Percentiles rank a stretch among this genome's conserved stretches.
Evolutionary conservation across 2,797 vertebrate species (phyloP).

Genomic region (Chrosomus eos): DNA sequence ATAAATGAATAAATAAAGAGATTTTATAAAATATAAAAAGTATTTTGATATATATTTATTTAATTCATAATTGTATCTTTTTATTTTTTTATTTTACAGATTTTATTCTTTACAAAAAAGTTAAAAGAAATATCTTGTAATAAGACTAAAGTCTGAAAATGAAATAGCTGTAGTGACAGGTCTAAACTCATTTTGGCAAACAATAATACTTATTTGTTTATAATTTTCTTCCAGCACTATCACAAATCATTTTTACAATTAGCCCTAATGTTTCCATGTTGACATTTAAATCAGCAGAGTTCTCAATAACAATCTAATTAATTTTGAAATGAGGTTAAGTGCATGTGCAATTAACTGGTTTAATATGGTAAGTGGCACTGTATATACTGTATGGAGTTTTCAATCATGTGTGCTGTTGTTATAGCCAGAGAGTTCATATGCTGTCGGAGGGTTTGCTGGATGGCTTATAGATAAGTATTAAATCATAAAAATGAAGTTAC

Average conservation of each 20-base stretch:
- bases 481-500: constrained; percentile 32
- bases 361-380: not conserved
- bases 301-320: not conserved
- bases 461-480: constrained; percentile 24
- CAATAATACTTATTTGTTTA: not conserved
- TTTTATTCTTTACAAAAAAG: not conserved
- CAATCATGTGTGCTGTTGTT: constrained; percentile 12
- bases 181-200: not conserved
- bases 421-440: not conserved
- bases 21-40: not conserved
- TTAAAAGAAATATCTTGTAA: not conserved
- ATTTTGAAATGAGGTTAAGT: not conserved
- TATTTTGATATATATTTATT: too few relatives aligned
- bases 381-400: constrained; percentile 23
- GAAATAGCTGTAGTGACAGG: not conserved
- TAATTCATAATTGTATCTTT: too few relatives aligned
- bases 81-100: not conserved
- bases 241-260: not conserved
- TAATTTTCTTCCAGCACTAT: not conserved
- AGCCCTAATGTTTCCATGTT: not conserved
- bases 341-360: not conserved
- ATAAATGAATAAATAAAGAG: not conserved
- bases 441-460: not conserved
- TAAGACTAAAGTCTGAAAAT: too few relatives aligned
- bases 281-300: not conserved